These are phyloP conservation scores for Phylloscopus whistleri DNA, from an alignment of 2,113 vertebrate species.

Conservation along the genomic window DNA sequence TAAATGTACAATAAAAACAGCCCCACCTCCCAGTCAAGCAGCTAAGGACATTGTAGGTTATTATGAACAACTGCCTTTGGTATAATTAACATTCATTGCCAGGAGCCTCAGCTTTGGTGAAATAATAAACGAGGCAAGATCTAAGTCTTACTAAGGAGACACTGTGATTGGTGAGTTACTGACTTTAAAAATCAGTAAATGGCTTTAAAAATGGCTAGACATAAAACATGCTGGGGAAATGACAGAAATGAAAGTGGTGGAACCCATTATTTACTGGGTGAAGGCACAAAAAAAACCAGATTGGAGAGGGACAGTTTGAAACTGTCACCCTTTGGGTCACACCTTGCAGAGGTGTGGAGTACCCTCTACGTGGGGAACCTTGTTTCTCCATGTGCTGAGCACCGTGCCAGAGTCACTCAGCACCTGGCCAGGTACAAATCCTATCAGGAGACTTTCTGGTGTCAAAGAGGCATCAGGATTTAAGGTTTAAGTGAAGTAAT, in stretches of 20 bases:
- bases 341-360: background rate
- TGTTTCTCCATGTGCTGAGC: background rate
- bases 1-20: background rate
- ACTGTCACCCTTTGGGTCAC: background rate
- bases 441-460: background rate
- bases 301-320: background rate
- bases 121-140: background rate
- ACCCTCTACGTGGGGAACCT: background rate
- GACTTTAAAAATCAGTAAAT: background rate
- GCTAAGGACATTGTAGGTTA: background rate
- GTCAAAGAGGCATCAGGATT: background rate
- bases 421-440: background rate
- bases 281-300: background rate
- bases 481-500: background rate
- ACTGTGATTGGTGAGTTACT: background rate
- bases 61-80: background rate
- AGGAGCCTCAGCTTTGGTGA: background rate
- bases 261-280: background rate
- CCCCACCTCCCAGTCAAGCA: background rate
- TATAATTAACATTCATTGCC: background rate
- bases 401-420: rapidly evolving
- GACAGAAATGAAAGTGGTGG: background rate
- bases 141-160: background rate
- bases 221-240: background rate
- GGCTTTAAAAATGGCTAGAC: background rate